phyloP scores from a whole-genome alignment of 1,140 invertebrate genomes.

The Globodera rostochiensis region DNA sequence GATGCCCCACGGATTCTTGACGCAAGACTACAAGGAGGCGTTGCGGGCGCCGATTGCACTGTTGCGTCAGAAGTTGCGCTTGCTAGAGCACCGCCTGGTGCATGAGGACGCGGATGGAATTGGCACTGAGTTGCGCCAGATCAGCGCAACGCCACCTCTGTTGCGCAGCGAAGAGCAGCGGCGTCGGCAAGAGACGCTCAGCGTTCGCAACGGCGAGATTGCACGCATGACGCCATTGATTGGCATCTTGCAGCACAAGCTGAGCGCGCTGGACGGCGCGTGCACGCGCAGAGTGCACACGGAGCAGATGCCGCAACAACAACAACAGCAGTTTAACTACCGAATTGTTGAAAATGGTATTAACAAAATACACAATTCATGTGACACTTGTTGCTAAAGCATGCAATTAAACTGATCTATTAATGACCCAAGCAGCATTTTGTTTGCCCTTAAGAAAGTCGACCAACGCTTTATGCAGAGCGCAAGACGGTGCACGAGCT shows the following conservation, averaged over 20 bases:
- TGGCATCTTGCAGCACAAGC: constrained; percentile 51
- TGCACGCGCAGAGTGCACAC: constrained; percentile 35
- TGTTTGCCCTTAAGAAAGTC: not conserved
- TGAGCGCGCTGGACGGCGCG: constrained; percentile 47
- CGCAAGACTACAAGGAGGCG: constrained; percentile 13
- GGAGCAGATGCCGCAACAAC: constrained; percentile 9
- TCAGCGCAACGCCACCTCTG: constrained; percentile 18
- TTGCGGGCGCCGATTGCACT: constrained; percentile 51
- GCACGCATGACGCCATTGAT: constrained; percentile 61
- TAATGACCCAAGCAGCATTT: not conserved
- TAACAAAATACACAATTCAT: not conserved
- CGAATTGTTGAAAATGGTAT: not conserved
- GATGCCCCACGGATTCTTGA: not conserved
- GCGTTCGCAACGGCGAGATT: constrained; percentile 38
- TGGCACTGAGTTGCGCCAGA: constrained; percentile 38
- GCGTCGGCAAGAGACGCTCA: constrained; percentile 22
- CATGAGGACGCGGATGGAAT: constrained; percentile 49
- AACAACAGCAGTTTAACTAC: not conserved
- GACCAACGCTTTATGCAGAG: constrained; percentile 43
- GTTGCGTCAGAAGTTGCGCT: constrained; percentile 44
- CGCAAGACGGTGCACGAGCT: constrained; percentile 49
- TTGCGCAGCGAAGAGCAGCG: constrained; percentile 12
- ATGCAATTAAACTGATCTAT: too few species aligned
- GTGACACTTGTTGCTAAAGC: too few species aligned
- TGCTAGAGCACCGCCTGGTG: constrained; percentile 44